Conservation (phyloP, 2,113 vertebrate genomes). For the Neolamprologus sp. region DNA sequence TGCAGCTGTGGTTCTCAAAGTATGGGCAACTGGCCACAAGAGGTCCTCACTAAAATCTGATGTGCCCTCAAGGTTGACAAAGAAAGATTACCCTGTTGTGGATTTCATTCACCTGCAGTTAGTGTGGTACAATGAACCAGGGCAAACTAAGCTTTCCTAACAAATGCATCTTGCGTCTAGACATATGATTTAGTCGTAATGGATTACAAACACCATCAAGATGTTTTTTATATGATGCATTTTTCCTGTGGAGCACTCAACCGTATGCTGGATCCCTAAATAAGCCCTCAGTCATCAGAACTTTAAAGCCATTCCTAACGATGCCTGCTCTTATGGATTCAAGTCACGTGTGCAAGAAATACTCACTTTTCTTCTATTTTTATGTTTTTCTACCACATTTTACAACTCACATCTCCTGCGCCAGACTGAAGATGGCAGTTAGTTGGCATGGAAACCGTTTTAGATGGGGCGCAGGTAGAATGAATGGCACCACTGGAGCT, state of each 20-base stretch:
- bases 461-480: neutral
- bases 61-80: neutral
- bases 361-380: neutral
- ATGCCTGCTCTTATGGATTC: neutral
- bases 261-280: neutral
- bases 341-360: neutral
- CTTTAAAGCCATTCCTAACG: neutral
- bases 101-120: neutral
- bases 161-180: neutral
- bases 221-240: neutral
- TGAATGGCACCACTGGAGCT: slow-evolving; percentile 19
- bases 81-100: neutral
- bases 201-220: neutral
- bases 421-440: neutral
- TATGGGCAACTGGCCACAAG: neutral
- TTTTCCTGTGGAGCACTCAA: neutral
- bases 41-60: neutral
- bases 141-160: neutral
- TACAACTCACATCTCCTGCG: neutral
- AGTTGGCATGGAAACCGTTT: slow-evolving; percentile 59
- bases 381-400: neutral
- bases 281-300: neutral
- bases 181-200: neutral
- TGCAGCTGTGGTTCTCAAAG: neutral
- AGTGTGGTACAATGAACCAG: neutral